Percentiles rank a stretch among this genome's conserved stretches.
Conservation (phyloP, 2,797 vertebrate species). For the Hirundo rustica region DNA sequence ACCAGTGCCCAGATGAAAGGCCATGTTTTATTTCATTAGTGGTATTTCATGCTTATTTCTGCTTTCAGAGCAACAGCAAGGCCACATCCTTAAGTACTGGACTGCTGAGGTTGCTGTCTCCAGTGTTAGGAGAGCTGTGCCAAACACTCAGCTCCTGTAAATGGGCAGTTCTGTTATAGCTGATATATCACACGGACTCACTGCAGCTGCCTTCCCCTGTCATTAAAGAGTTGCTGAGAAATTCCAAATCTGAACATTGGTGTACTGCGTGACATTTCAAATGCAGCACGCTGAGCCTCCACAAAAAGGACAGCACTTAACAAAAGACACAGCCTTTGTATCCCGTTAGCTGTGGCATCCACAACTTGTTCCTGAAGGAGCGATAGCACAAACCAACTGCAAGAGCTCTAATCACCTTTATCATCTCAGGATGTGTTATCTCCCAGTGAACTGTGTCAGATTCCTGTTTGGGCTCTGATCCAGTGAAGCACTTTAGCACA, state of each 20-base stretch:
- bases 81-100: not conserved
- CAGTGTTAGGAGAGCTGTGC: not conserved
- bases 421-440: not conserved
- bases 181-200: not conserved
- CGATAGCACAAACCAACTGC: not conserved
- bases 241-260: conserved; percentile 22
- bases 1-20: not conserved
- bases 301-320: not conserved
- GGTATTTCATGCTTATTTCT: not conserved
- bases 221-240: conserved; percentile 34
- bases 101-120: not conserved
- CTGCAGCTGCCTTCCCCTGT: conserved; percentile 18
- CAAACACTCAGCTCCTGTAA: not conserved
- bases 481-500: conserved; percentile 13
- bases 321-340: not conserved
- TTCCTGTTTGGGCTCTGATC: conserved; percentile 12
- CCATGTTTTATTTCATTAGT: not conserved
- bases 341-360: not conserved
- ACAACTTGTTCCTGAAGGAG: not conserved
- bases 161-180: not conserved
- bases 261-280: not conserved
- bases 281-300: not conserved
- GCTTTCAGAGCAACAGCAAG: not conserved
- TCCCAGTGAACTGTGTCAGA: not conserved
- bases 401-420: not conserved